Conservation (phyloP, 2,888 invertebrate species). For the Cataglyphis rosenhaueri region DNA sequence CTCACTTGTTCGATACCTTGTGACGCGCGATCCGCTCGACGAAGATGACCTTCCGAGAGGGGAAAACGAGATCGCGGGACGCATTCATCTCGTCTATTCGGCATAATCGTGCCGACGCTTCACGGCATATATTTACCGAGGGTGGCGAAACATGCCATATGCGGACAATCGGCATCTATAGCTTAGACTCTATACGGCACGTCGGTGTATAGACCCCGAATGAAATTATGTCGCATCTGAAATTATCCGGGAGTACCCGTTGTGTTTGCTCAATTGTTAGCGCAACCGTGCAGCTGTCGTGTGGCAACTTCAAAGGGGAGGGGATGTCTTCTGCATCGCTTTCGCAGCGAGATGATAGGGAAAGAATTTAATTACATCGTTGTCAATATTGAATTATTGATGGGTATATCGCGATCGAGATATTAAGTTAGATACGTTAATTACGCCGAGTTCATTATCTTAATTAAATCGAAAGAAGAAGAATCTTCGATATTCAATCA, state of each 20-base stretch:
- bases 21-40: conserved; percentile 70
- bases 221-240: conserved; percentile 25
- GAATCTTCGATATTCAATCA: background rate
- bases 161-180: conserved; percentile 21
- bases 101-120: background rate
- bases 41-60: conserved; percentile 75
- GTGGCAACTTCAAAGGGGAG: background rate
- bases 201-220: conserved; percentile 10
- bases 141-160: conserved; percentile 27
- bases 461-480: background rate
- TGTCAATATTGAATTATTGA: background rate
- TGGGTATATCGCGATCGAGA: background rate
- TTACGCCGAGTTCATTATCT: background rate
- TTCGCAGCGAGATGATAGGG: background rate
- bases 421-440: conserved; percentile 1
- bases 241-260: conserved; percentile 36
- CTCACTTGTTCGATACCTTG: conserved; percentile 61
- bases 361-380: conserved; percentile 25
- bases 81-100: conserved; percentile 55
- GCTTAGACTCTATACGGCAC: background rate
- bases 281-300: conserved; percentile 1
- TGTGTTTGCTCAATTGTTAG: conserved; percentile 42
- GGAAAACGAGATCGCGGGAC: conserved; percentile 73
- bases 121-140: background rate
- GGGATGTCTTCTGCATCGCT: background rate